Evolutionary conservation across 2,113 vertebrate genomes (phyloP).

Genomic region (Eulacestoma nigropectus): DNA sequence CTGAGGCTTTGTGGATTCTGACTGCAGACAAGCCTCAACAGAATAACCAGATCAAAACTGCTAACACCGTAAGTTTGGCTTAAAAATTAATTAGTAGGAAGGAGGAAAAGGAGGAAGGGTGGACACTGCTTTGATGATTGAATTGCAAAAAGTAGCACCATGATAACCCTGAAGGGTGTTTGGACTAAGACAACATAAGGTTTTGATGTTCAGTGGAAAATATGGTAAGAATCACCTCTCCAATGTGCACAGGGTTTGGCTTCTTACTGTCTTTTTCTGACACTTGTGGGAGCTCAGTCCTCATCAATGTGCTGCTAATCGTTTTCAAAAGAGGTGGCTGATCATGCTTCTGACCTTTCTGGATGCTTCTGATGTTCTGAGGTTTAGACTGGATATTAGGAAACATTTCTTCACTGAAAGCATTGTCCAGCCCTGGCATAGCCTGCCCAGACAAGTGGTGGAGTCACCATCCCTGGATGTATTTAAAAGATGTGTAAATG

Average conservation of each 20-base stretch:
- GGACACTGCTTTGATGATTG: not conserved
- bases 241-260: not conserved
- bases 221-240: not conserved
- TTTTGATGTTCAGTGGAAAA: not conserved
- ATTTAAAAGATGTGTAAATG: not conserved
- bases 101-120: not conserved
- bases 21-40: not conserved
- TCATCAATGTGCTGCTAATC: not conserved
- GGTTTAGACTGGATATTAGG: not conserved
- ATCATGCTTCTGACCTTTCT: not conserved
- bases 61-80: not conserved
- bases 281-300: not conserved
- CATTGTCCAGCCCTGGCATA: not conserved
- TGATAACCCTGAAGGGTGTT: not conserved
- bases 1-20: not conserved
- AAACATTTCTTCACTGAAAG: not conserved
- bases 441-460: not conserved
- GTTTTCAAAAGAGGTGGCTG: not conserved
- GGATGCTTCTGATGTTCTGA: not conserved
- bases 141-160: not conserved
- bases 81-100: not conserved
- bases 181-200: not conserved
- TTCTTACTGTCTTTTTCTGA: not conserved
- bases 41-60: not conserved
- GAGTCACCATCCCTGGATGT: not conserved